Conservation (phyloP, 2,113 vertebrate species). For the Pachyramphus minor region DNA sequence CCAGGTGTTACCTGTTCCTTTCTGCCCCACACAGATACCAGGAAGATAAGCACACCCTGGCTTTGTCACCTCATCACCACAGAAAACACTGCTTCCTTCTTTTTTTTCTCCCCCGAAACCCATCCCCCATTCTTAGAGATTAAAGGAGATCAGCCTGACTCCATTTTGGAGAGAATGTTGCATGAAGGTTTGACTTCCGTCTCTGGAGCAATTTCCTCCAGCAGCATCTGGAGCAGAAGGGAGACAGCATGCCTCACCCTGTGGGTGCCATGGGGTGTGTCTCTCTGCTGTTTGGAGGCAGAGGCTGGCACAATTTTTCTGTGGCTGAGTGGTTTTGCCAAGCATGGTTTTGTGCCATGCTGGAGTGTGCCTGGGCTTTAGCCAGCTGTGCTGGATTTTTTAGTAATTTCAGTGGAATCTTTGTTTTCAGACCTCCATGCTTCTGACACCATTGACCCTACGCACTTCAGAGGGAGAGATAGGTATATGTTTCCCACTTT, state of each 20-base stretch:
- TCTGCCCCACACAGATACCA: background rate
- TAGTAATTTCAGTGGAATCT: background rate
- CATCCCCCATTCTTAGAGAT: background rate
- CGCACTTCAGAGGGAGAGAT: background rate
- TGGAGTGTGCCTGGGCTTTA: background rate
- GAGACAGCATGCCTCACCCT: accelerated
- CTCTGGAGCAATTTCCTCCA: background rate
- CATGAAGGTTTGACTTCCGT: background rate
- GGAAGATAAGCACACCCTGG: background rate
- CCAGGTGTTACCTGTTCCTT: background rate
- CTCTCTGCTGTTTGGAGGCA: background rate
- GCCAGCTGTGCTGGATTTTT: background rate
- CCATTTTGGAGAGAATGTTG: background rate
- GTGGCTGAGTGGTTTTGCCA: background rate
- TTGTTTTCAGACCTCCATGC: background rate
- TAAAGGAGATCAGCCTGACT: accelerated
- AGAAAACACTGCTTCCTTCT: background rate
- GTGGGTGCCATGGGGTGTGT: background rate
- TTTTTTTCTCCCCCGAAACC: background rate
- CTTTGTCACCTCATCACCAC: background rate
- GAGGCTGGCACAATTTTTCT: background rate
- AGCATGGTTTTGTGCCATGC: background rate
- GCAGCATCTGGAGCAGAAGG: background rate
- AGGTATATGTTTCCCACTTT: background rate
- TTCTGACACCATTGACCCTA: background rate